Evolutionary conservation across 2,113 vertebrate species (phyloP).

Genomic region (Pseudopodoces humilis): DNA sequence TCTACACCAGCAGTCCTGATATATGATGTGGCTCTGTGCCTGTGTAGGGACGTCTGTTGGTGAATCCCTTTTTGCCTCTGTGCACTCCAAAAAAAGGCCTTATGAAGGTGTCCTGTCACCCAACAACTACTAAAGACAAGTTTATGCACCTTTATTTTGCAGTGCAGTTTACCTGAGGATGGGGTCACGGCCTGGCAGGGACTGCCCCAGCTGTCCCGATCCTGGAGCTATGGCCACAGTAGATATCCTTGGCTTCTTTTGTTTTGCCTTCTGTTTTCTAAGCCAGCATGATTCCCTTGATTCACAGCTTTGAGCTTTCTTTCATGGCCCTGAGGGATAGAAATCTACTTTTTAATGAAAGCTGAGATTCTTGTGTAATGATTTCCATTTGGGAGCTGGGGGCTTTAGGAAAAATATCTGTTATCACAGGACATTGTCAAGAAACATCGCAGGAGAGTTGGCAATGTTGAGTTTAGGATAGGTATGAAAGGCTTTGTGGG

Average conservation of each 20-base stretch:
- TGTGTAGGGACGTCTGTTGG: fast-evolving
- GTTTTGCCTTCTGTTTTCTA: background rate
- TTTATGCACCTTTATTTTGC: background rate
- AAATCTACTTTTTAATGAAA: conserved; percentile 22
- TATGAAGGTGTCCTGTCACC: background rate
- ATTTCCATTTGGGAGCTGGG: background rate
- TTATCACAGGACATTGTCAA: background rate
- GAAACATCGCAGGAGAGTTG: background rate
- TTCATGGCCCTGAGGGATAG: background rate
- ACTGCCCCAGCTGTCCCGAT: fast-evolving
- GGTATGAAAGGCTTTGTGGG: background rate
- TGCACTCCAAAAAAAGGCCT: background rate
- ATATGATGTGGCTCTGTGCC: fast-evolving
- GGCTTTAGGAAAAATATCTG: background rate
- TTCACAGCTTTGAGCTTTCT: background rate
- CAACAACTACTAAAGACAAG: background rate
- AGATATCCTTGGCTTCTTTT: background rate
- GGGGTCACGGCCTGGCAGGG: background rate
- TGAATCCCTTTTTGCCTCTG: background rate
- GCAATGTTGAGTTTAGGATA: background rate
- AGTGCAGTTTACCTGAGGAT: background rate
- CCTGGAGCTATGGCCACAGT: background rate
- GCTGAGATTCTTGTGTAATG: background rate
- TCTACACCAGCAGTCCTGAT: background rate
- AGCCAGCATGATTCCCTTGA: background rate